These are phyloP conservation scores for Hypocryptadius cinnamomeus DNA, from an alignment of 2,113 vertebrate species.

Conservation along the genomic window DNA sequence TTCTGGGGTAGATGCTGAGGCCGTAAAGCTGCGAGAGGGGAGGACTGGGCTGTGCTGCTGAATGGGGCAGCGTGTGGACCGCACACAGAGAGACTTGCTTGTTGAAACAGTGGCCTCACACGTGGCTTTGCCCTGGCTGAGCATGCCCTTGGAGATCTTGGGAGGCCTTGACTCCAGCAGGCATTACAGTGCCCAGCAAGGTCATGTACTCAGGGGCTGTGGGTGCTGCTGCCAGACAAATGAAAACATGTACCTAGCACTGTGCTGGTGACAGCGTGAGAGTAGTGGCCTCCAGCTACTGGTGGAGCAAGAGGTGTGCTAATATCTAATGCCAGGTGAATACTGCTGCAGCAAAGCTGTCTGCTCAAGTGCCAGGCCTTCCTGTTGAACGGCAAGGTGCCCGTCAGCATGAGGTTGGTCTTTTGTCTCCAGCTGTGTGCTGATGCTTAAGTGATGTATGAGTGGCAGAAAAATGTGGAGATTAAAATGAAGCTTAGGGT, in stretches of 20 bases:
- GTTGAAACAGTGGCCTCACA: rapidly evolving
- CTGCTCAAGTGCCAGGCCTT: not conserved
- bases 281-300: not conserved
- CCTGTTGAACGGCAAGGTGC: not conserved
- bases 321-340: not conserved
- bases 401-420: not conserved
- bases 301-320: not conserved
- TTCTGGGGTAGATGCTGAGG: not conserved
- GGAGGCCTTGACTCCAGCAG: rapidly evolving
- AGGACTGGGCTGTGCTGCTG: not conserved
- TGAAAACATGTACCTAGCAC: not conserved
- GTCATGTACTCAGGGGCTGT: not conserved
- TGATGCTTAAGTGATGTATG: not conserved
- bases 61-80: not conserved
- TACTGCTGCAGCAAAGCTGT: not conserved
- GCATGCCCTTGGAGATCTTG: not conserved
- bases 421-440: not conserved
- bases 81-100: rapidly evolving
- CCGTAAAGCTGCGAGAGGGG: rapidly evolving
- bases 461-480: not conserved
- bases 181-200: rapidly evolving
- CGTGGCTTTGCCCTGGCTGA: not conserved
- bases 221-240: not conserved
- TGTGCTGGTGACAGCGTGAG: not conserved
- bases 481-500: not conserved